phyloP scores from a whole-genome alignment of 2,113 vertebrate genomes.

The Tenebrosternarchus preto region DNA sequence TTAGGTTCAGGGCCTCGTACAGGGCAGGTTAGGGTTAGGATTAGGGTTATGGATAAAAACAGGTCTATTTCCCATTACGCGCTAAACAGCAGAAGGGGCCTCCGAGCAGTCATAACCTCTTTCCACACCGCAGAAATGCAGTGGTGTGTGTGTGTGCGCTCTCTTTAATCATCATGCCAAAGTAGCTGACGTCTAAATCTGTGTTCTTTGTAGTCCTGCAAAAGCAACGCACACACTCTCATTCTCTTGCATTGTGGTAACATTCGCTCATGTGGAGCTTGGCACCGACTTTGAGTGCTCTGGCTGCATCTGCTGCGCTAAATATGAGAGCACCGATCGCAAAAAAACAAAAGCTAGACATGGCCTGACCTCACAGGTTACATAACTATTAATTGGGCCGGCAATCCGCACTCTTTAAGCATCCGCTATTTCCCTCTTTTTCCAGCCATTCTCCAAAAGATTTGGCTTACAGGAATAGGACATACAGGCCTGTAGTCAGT shows the following conservation, averaged over 20 bases:
- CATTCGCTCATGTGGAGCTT: conserved; percentile 18
- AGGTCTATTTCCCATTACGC: no score
- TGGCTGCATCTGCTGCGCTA: conserved; percentile 11
- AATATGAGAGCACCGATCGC: conserved; percentile 8
- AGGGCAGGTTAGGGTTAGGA: no score
- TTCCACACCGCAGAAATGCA: background rate
- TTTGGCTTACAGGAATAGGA: background rate
- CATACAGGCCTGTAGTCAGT: background rate
- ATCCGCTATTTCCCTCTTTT: background rate
- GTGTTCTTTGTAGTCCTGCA: background rate
- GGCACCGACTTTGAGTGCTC: background rate
- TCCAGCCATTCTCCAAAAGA: background rate
- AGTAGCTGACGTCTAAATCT: conserved; percentile 35
- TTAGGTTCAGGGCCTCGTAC: no score
- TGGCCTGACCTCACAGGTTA: conserved; percentile 36
- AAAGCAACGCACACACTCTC: conserved; percentile 7
- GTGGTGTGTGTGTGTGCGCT: background rate
- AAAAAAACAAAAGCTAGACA: conserved; percentile 30
- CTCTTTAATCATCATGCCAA: conserved; percentile 15
- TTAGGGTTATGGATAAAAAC: no score
- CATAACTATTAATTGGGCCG: conserved; percentile 31
- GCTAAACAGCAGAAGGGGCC: no score
- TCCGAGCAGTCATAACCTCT: background rate
- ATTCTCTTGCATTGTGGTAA: conserved; percentile 8
- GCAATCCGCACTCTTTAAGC: background rate